These are phyloP conservation scores for Anarrhichthys ocellatus DNA, from an alignment of 2,113 vertebrate species.

Conservation along the genomic window DNA sequence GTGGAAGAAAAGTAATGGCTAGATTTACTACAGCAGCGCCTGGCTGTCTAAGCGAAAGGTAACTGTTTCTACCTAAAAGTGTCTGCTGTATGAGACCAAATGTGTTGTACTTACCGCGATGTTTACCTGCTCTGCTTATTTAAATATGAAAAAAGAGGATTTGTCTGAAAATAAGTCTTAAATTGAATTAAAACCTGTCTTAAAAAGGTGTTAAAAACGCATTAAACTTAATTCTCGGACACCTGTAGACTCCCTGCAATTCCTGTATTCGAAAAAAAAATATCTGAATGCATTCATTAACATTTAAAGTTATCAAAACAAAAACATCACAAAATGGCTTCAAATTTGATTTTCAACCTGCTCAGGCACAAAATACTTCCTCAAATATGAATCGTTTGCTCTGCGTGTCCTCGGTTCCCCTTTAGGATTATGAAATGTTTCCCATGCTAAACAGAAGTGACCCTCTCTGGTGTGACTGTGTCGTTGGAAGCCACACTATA, in stretches of 20 bases:
- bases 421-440: slow-evolving; percentile 53
- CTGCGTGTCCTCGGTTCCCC: slow-evolving; percentile 3
- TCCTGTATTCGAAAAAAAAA: background rate
- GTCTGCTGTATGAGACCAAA: too few species aligned
- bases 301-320: background rate
- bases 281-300: background rate
- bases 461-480: slow-evolving; percentile 14
- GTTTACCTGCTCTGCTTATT: background rate
- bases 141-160: background rate
- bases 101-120: too few species aligned
- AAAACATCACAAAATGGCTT: background rate
- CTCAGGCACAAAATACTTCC: background rate
- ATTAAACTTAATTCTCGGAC: background rate
- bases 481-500: background rate
- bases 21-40: too few species aligned
- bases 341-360: slow-evolving; percentile 6
- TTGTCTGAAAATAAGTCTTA: background rate
- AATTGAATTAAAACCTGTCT: background rate
- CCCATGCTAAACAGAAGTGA: slow-evolving; percentile 14
- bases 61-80: background rate
- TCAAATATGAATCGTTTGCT: background rate
- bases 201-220: background rate
- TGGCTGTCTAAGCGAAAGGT: background rate
- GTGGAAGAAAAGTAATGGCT: too few species aligned
- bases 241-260: background rate